Evolutionary conservation across 2,888 invertebrate genomes (phyloP), one percentile per base, ranked within the genome.

Genomic region (Tenthredo scrophulariae): DNA sequence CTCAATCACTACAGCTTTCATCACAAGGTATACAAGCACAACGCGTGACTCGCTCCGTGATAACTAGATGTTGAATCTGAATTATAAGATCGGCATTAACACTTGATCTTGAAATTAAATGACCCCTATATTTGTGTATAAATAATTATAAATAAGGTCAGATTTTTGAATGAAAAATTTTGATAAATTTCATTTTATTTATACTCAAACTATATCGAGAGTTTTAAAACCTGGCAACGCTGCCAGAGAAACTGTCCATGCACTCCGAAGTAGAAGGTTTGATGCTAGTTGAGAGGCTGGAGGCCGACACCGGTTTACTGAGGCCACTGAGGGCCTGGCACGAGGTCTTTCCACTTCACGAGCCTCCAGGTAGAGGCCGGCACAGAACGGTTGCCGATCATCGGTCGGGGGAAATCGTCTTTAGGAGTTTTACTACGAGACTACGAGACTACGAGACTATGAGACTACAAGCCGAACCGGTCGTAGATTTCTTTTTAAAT

Each of bases 361-460:
- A 89, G 89, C 89, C 90, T 91, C 87, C 88, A 87, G 89, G 87
- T 87, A 91, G 91, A 91, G 91, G 91, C 90, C 89, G 90, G 88
- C 88, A 83, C 83, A 67, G 83, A 83, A 65, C 70, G 67, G 83
- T 83, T 70, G 83, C 80, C 80, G 80, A 80, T 83, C 83, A 83
- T 37, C 65, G 83, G 67, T 83, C 83, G 40, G 80, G 80, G 83
- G 70, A 70, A 13, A 67, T 83, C 70, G 83, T 83, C 46, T 83
- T 70, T 62, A n/a, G 15, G 22, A 67, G 46, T 83, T 83, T 83
- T 70, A 70, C 83, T 67, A 70, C 82, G 82, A 82, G 82, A 22
- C 62, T 62, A 22, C 79, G 54, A 79, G 22, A 70, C 83, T 67
- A 70, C 62, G 82, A 65, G 82, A 22, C 62, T 62, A 22, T 37